Evolutionary conservation across 1,140 invertebrate species (phyloP), one percentile per base, ranked within the genome.

Genomic region (Drosophila dunni): DNA sequence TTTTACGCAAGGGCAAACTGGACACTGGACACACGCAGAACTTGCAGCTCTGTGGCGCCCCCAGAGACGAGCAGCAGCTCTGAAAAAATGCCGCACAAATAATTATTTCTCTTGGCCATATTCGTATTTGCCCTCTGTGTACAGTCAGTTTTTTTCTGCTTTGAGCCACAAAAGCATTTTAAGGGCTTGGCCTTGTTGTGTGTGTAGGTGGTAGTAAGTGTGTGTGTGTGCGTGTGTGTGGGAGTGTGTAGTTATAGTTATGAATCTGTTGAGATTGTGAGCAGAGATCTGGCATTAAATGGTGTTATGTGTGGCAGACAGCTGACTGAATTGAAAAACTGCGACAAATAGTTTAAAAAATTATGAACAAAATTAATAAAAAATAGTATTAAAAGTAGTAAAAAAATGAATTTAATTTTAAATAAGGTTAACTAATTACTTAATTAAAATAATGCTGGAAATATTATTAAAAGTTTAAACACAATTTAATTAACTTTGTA

Each of bases 91-190:
- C 83, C 83, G 77, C 83, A 89, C 63, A 88, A 88, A 88, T 88
- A 88, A 88, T 88, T 89, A 88, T 88, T 89, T 88, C 79, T 89
- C 62, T 69, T 88, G 77, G 79, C 84, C 77, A 72, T 80, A 83
- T 88, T 79, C 78, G 73, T 62, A 69, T 81, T 56, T 66, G 6
- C 33, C 40, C 36, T 38, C 24, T 38, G 34, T 17, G 20, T 17
- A 3, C 17, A 20, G 17, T 20, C 17, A 20, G 17, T 20, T 20
- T 54, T 66, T 45, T 46, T 61, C 24, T 15, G 20, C 48, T 56
- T n/a, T 54, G 10, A 54, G 58, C 24, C 20, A 20, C 45, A 50
- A 51, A 34, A 48, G 46, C 50, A 29, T 64, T 60, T 57, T 61
- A 66, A 67, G 80, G 75, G 48, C 58, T 79, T 74, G 79, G 63